Evolutionary conservation across 2,113 vertebrate genomes (phyloP).

Genomic region (Hipposideros armiger): DNA sequence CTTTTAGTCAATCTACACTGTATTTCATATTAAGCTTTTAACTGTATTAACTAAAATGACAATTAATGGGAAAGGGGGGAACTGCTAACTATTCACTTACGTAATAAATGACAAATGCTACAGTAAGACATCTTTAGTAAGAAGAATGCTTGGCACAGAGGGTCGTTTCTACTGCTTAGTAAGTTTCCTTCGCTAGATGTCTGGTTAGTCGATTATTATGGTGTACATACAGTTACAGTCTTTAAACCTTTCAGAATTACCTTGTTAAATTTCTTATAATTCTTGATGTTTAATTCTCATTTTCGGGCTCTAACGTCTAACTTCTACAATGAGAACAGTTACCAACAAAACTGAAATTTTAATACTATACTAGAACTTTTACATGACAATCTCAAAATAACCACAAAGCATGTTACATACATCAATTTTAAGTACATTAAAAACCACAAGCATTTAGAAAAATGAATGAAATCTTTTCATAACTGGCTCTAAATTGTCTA

Average conservation of each 20-base stretch:
- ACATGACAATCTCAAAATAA: background rate
- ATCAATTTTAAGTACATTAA: conserved; percentile 55
- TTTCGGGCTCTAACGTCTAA: background rate
- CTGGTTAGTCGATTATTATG: background rate
- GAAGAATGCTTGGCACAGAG: background rate
- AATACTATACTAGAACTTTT: conserved; percentile 14
- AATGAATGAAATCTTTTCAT: conserved; percentile 54
- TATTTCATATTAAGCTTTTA: background rate
- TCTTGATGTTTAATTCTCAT: background rate
- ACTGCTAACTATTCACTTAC: background rate
- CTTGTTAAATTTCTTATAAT: background rate
- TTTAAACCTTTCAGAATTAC: conserved; percentile 4
- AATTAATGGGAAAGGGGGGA: background rate
- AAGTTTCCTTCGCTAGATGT: background rate
- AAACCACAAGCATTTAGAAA: conserved; percentile 38
- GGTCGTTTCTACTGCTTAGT: background rate
- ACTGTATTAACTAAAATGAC: background rate
- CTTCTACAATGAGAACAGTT: conserved; percentile 19
- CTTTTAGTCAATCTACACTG: background rate
- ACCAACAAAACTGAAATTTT: conserved; percentile 30
- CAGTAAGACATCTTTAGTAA: background rate
- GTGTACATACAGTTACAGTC: background rate
- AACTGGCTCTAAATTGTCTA: conserved; percentile 54
- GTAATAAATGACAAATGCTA: background rate
- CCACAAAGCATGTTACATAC: background rate